A percentile compares a stretch with the other conserved stretches of the same genome.
Conservation (phyloP, 1,140 invertebrate species). For the Pomacea maculata region DNA sequence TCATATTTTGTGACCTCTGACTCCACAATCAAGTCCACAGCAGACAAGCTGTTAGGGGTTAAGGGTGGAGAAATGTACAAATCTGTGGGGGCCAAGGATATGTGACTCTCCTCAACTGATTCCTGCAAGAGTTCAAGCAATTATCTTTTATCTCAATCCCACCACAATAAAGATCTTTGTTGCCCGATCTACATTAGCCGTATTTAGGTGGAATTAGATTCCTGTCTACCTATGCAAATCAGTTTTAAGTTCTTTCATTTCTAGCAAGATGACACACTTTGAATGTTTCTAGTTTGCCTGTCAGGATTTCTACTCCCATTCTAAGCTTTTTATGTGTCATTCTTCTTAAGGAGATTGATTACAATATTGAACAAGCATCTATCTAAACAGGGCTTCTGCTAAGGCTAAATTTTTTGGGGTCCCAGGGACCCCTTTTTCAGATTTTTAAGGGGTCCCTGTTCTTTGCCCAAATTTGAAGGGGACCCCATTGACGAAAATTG, state of each 20-base stretch:
- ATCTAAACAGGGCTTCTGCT: no score
- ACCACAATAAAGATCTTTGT: not conserved
- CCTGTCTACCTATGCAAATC: no score
- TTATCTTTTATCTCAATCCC: not conserved
- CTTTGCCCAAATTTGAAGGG: no score
- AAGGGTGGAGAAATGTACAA: conserved; percentile 55
- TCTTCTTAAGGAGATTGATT: no score
- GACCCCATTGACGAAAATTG: no score
- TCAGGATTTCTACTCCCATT: not conserved
- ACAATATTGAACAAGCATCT: no score
- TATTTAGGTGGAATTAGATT: no score
- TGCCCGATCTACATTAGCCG: not conserved
- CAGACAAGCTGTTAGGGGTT: conserved; percentile 48
- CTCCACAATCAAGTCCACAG: conserved; percentile 52
- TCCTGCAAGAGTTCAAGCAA: conserved; percentile 33
- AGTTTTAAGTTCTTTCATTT: no score
- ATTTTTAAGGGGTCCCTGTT: no score
- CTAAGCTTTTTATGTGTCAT: not conserved
- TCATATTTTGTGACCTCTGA: conserved; percentile 55
- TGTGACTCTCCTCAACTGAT: conserved; percentile 41
- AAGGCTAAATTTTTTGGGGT: no score
- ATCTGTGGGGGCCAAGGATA: conserved; percentile 57
- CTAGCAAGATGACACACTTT: no score
- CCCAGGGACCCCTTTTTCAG: no score
- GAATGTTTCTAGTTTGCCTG: not conserved